Evolutionary conservation across 2,888 invertebrate genomes (phyloP), one percentile per base, ranked within the genome.

Genomic region (Spilosoma lubricipeda): DNA sequence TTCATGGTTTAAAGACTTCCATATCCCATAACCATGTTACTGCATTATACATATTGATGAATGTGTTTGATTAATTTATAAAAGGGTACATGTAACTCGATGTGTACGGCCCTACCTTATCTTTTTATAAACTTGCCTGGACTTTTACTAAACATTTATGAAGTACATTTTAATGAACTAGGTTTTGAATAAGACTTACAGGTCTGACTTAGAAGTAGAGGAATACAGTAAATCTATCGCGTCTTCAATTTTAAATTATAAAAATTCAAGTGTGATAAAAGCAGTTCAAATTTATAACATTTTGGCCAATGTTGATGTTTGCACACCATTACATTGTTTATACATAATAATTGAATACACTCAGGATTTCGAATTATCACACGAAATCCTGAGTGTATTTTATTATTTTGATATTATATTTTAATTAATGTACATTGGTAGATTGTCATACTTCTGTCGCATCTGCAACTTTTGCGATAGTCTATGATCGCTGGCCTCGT

Each of bases 401-500:
- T 27, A 63, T 11, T 23, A 48, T 63, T 27, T 30, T 27, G 15
- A 20, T 1, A 48, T 48, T 18, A 1, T 30, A 7, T n/a, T 39
- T 5, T 13, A 56, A 69, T 9, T 36, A 39, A 39, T 9, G 27
- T 36, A 11, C 13, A 11, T 15, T 27, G 59, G 3, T 30, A 7
- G 7, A 0, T 63, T 30, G 56, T 5, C 18, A 36, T 33, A 48
- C 8, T 23, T 69, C 56, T 73, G 68, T 69, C 81, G 65, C 63
- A 67, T 85, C 81, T 85, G 71, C 30, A 70, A 75, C 78, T 79
- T 81, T 82, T 81, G 81, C 70, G 73, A 81, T 85, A 72, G 71
- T 85, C 84, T 81, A 80, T 85, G 82, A 7, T 76, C 67, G 70
- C 77, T 79, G 83, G 91, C 91, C 91, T 88, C 83, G 86, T 86